Base-by-base conservation (phyloP, 2,113 vertebrate genomes). In the Paracanthobrama guichenoti region DNA sequence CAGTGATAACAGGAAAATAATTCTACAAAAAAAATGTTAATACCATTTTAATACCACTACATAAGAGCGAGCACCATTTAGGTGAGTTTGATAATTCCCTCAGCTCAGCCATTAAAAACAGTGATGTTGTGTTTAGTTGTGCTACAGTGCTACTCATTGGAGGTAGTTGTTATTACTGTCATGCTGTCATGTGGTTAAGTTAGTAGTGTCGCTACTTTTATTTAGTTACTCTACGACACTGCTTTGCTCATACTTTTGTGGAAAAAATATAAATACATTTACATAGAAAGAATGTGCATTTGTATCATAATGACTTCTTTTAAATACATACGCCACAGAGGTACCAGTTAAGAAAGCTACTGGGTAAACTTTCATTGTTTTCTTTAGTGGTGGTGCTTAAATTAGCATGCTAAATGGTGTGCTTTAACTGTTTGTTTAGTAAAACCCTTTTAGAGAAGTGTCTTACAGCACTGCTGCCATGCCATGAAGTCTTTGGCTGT, bases 281-380 rank as follows among this genome's bases (percentile, higher is more conserved):
- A 71, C 67, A 71, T 44, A n/a, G 20, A 71, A 71, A 71, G 10
- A 44, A 44, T 11, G 5, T 20, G 67, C 11, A n/a, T 71, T 71
- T 71, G 67, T 22, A 71, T 44, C 20, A 71, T 71, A 71, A 44
- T 71, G 20, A n/a, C 2, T 1, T 42, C 4, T n/a, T 35, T 42
- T 22, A 69, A 42, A 69, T 69, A 69, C 35, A 69, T 10, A 39
- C 8, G 9, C 8, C 28, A 22, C 31, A 69, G 18, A 69, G 18
- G 66, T 69, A 69, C 67, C 39, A 71, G 39, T 42, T 20, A 44
- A 44, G 39, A 71, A 71, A 22, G 67, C 67, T 42, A 71, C 67
- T 71, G 67, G 67, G 39, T 71, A 44, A 71, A 71, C 67, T 42
- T 71, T 71, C 67, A 71, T 71, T 44, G 67, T 67, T 67, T 67